These are phyloP conservation scores for Corythornis cristatus DNA, from an alignment of 2,113 vertebrate genomes.

Conservation along the genomic window DNA sequence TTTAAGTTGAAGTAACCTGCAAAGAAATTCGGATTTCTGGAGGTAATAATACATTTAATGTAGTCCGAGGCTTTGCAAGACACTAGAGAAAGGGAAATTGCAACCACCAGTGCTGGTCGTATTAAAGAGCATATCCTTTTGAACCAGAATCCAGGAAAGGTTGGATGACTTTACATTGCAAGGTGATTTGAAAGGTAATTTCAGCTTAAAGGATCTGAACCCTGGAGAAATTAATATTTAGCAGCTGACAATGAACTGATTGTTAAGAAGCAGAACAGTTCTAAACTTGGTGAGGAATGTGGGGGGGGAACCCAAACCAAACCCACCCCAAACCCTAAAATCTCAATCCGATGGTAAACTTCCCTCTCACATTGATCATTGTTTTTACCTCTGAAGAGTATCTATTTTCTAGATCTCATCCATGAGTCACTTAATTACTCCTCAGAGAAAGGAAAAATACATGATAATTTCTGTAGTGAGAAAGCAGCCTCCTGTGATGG, in stretches of 20 bases:
- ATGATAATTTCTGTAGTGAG: conserved; percentile 17
- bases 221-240: conserved; percentile 39
- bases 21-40: not conserved
- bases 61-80: not conserved
- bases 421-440: conserved; percentile 63
- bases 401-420: conserved; percentile 61
- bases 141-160: not conserved
- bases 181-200: not conserved
- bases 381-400: conserved; percentile 62
- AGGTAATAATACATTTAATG: not conserved
- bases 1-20: conserved; percentile 7
- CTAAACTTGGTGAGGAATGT: not conserved
- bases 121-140: not conserved
- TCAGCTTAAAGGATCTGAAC: conserved; percentile 8
- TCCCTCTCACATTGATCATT: conserved; percentile 27
- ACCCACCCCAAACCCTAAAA: not conserved
- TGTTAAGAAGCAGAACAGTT: conserved; percentile 13
- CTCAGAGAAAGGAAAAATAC: conserved; percentile 46
- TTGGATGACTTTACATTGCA: not conserved
- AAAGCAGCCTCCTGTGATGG: conserved; percentile 28
- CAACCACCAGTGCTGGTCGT: not conserved
- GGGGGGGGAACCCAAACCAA: not conserved
- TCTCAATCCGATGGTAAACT: conserved; percentile 1
- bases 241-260: conserved; percentile 22
- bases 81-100: not conserved